A percentile compares a stretch with the other conserved stretches of the same genome.
Conservation (phyloP, 2,888 invertebrate species). For the Eupithecia subumbrata region DNA sequence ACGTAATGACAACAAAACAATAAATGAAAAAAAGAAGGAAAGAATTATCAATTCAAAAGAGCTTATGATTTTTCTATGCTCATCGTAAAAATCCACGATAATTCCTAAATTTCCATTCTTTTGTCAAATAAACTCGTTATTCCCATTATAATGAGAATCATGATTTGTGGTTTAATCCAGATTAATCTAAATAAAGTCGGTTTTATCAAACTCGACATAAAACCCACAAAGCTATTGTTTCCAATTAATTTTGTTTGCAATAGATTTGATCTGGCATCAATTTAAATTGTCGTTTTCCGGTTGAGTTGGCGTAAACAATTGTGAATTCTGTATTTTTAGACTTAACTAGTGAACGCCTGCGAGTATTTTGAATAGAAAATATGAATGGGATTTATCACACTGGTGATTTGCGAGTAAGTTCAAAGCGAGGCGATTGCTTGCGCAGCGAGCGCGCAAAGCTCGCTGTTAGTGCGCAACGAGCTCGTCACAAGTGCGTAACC, state of each 20-base stretch:
- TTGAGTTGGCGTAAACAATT: constrained; percentile 13
- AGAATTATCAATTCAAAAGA: not conserved
- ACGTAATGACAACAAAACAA: too few relatives aligned
- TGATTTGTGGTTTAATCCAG: not conserved
- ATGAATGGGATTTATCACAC: too few relatives aligned
- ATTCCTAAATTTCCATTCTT: not conserved
- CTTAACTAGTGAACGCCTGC: not conserved
- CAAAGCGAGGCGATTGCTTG: too few relatives aligned
- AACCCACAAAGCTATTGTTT: constrained; percentile 2
- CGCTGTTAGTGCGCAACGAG: too few relatives aligned
- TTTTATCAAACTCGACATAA: constrained; percentile 1
- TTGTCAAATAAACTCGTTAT: not conserved
- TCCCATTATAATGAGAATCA: not conserved
- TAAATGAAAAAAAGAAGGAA: too few relatives aligned
- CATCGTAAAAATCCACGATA: not conserved
- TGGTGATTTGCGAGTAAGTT: too few relatives aligned
- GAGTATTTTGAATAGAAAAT: not conserved
- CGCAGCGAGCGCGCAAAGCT: too few relatives aligned
- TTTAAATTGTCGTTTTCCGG: constrained; percentile 19
- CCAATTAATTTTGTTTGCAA: constrained; percentile 20
- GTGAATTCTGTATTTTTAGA: constrained; percentile 3
- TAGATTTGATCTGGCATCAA: constrained; percentile 23
- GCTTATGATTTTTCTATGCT: not conserved
- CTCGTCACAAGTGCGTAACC: too few relatives aligned
- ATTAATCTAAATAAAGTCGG: constrained; percentile 7